These are phyloP conservation scores for Bombyx mori DNA, from an alignment of 1,140 invertebrate genomes.

Conservation along the genomic window ASM3026992v2 NC_085109.1:4968001-4968500, in stretches of 20 bases:
- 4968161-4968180: too few species aligned
- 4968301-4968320: conserved; percentile 56
- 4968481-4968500: conserved; percentile 31
- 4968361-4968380: conserved; percentile 66
- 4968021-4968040: too few species aligned
- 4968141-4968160: too few species aligned
- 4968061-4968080: too few species aligned
- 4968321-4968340: conserved; percentile 64
- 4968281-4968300: conserved; percentile 44
- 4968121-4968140: too few species aligned
- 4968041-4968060: too few species aligned
- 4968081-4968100: too few species aligned
- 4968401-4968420: conserved; percentile 67
- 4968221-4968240: too few species aligned
- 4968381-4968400: conserved; percentile 71
- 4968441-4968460: conserved; percentile 63
- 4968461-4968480: conserved; percentile 60
- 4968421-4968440: conserved; percentile 64
- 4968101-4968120: too few species aligned
- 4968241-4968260: conserved; percentile 28
- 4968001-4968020: too few species aligned
- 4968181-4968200: too few species aligned
- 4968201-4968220: too few species aligned
- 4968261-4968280: conserved; percentile 46
- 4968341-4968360: conserved; percentile 70